Conservation (phyloP, 2,888 invertebrate genomes). For the Sinotaia quadrata region DNA sequence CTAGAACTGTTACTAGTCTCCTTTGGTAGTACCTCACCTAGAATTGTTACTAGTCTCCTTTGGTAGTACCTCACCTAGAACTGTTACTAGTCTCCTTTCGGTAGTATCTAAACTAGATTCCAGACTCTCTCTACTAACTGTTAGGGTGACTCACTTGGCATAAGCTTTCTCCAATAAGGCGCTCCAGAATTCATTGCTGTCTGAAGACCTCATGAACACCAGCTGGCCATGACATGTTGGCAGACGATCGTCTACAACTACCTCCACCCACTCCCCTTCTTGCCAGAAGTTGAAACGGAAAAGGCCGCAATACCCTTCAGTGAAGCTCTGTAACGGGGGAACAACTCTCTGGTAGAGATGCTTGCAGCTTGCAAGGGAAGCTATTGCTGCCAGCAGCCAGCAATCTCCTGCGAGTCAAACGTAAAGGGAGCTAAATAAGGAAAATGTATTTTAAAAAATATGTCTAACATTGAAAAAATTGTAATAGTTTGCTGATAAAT, state of each 20-base stretch:
- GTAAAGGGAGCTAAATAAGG: not conserved
- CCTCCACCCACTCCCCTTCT: constrained; percentile 87
- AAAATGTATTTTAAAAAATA: no score
- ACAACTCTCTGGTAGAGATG: constrained; percentile 95
- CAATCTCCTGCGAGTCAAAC: constrained; percentile 82
- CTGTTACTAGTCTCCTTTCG: no score
- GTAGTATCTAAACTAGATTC: no score
- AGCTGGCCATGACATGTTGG: constrained; percentile 89
- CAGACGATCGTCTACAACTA: constrained; percentile 91
- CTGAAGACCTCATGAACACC: constrained; percentile 87
- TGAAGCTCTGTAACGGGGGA: constrained; percentile 93
- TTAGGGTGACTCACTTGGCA: constrained; percentile 86
- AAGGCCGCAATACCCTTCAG: constrained; percentile 88
- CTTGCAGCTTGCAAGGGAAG: constrained; percentile 90
- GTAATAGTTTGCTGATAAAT: no score
- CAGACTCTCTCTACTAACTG: no score
- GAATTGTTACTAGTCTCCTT: no score
- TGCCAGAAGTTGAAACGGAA: constrained; percentile 89
- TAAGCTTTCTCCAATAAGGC: constrained; percentile 95
- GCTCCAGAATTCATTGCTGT: constrained; percentile 95
- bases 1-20: no score
- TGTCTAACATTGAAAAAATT: no score
- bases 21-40: no score
- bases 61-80: no score
- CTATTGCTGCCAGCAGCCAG: constrained; percentile 88